Base-by-base conservation (phyloP, 2,113 vertebrate genomes). In the Symphodus melops region DNA sequence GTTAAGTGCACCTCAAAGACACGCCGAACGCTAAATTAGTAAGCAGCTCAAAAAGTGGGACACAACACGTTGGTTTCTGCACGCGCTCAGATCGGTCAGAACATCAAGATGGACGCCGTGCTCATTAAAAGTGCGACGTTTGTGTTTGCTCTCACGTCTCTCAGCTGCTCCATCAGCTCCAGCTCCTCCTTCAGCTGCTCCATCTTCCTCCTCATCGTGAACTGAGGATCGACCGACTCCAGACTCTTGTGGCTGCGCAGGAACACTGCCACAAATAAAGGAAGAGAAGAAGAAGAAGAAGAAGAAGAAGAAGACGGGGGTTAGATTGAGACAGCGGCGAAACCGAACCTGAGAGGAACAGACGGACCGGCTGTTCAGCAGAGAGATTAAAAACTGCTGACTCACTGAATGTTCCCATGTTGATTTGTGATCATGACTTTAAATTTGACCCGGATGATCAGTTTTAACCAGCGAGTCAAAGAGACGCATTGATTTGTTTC, bases 191-290 rank as follows among this genome's bases (percentile, higher is more conserved):
- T 91, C 9, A 98, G 93, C 90, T 99, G 97, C 63, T 99, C 97
- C 97, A 99, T 98, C 90, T 96, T 98, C 61, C 97, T 94, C 64
- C 96, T 95, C 82, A 98, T 97, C 59, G 97, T 98, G 91, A 98
- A 98, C 74, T 97, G 97, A 57, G 97, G 96, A 73, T 98, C 97
- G 86, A 96, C 91, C 0, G 96, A 95, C 86, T 98, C 96, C 92
- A 97, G 86, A 85, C 95, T 96, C 91, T 95, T 97, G 83, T 96
- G 95, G 61, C 95, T 96, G 72, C 96, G 94, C 82, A 96, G 90
- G 89, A 97, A 99, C 63, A 97, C 96, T 98, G 66, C 3, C 75
- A 37, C 3, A 16, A 48, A 48, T 1, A 20, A 9, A 51, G 19
- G 42, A 44, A 9, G 13, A 44, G 42, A 44, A 44, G 42, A 44